Evolutionary conservation across 2,113 vertebrate species (phyloP).

Genomic region (Pelobates fuscus): DNA sequence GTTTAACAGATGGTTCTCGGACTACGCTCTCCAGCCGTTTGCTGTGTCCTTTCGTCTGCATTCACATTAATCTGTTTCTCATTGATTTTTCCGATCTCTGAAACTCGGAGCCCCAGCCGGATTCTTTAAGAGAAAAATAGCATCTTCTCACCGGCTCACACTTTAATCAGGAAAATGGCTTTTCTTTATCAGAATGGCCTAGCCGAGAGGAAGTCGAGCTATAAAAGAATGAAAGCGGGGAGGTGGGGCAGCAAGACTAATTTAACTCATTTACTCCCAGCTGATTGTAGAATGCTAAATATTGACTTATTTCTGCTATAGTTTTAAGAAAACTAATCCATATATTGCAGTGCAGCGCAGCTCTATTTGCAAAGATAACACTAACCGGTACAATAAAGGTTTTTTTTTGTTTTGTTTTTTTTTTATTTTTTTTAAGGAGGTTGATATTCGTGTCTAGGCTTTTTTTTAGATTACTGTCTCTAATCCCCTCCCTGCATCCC

Average conservation of each 20-base stretch:
- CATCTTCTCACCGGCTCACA: slow-evolving; percentile 25
- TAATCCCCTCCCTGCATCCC: too few species aligned
- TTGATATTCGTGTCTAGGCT: too few species aligned
- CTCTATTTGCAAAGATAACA: too few species aligned
- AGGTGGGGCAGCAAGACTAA: background rate
- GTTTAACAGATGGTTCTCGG: slow-evolving; percentile 30
- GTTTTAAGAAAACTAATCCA: too few species aligned
- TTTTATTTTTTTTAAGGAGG: too few species aligned
- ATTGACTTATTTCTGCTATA: too few species aligned
- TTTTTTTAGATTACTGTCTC: too few species aligned
- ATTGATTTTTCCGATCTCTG: slow-evolving; percentile 75
- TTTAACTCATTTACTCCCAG: background rate
- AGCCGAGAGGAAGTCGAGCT: slow-evolving; percentile 7
- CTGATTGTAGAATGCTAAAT: background rate
- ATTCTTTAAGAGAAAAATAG: slow-evolving; percentile 49
- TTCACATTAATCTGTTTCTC: slow-evolving; percentile 68
- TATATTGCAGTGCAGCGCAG: too few species aligned
- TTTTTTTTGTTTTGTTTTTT: too few species aligned
- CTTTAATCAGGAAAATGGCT: slow-evolving; percentile 41
- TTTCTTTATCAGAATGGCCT: slow-evolving; percentile 28
- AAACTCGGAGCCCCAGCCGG: slow-evolving; percentile 56
- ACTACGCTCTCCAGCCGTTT: slow-evolving; percentile 20
- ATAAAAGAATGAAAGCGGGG: background rate
- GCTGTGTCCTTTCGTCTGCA: slow-evolving; percentile 25
- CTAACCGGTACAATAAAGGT: too few species aligned